These are phyloP conservation scores for Centropyge bicolor DNA, from an alignment of 2,797 vertebrate species.

Conservation along the genomic window DNA sequence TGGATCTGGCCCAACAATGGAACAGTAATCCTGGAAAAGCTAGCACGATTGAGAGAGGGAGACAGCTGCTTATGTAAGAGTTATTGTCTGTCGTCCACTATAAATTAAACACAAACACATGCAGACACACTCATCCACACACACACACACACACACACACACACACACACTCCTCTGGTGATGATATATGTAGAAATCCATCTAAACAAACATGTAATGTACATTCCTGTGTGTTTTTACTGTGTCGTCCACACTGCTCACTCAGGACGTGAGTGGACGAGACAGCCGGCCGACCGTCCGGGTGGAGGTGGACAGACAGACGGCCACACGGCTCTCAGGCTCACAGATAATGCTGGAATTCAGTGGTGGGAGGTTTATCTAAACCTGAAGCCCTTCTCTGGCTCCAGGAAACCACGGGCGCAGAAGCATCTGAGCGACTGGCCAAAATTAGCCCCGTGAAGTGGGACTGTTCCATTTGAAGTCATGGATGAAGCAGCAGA, in stretches of 20 bases:
- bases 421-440: slow-evolving; percentile 71
- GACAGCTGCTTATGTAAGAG: slow-evolving; percentile 86
- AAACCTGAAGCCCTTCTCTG: slow-evolving; percentile 79
- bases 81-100: slow-evolving; percentile 75
- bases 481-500: slow-evolving; percentile 69
- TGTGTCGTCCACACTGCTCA: slow-evolving; percentile 42
- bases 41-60: slow-evolving; percentile 80
- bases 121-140: slow-evolving; percentile 14
- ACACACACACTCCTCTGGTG: slow-evolving; percentile 44
- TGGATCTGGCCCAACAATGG: slow-evolving; percentile 82
- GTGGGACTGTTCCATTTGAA: slow-evolving; percentile 79
- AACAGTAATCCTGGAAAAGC: slow-evolving; percentile 84
- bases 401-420: slow-evolving; percentile 71
- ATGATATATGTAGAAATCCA: slow-evolving; percentile 62
- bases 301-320: slow-evolving; percentile 59
- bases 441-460: slow-evolving; percentile 85
- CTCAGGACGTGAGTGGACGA: slow-evolving; percentile 48
- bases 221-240: slow-evolving; percentile 70
- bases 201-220: slow-evolving; percentile 62
- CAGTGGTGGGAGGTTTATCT: slow-evolving; percentile 78
- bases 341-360: slow-evolving; percentile 84
- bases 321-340: slow-evolving; percentile 58
- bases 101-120: slow-evolving; percentile 72
- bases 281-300: slow-evolving; percentile 46
- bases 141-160: slow-evolving; percentile 7